A percentile compares a stretch with the other conserved stretches of the same genome.
Conservation (phyloP, 1,140 invertebrate species). For the Caenorhabditis brenneri region DNA sequence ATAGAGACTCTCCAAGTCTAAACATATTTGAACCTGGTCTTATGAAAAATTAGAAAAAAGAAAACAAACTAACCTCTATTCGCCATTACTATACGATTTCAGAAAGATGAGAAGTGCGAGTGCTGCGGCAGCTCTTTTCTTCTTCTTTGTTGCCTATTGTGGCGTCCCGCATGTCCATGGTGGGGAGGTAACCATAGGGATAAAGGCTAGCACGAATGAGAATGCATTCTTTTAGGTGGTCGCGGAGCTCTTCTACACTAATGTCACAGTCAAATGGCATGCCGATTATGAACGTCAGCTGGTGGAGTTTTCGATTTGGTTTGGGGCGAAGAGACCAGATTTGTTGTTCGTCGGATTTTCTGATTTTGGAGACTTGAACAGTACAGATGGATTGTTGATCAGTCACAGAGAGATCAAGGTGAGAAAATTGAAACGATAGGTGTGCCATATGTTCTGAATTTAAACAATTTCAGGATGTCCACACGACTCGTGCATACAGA, state of each 20-base stretch:
- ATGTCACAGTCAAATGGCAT: slow-evolving; percentile 35
- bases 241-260: background rate
- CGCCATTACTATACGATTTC: slow-evolving; percentile 16
- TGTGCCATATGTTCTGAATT: too few species aligned
- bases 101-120: background rate
- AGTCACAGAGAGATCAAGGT: slow-evolving; percentile 23
- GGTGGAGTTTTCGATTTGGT: background rate
- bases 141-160: background rate
- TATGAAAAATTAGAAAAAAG: too few species aligned
- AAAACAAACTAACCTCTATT: slow-evolving; percentile 8
- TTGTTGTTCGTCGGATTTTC: slow-evolving; percentile 81
- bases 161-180: background rate
- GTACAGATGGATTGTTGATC: slow-evolving; percentile 42
- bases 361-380: slow-evolving; percentile 78
- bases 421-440: background rate
- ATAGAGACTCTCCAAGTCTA: background rate
- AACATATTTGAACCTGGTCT: too few species aligned
- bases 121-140: background rate
- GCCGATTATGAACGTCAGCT: slow-evolving; percentile 43
- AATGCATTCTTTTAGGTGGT: background rate
- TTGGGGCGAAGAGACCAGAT: background rate
- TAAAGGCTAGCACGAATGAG: background rate
- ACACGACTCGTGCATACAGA: slow-evolving; percentile 77
- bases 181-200: slow-evolving; percentile 26
- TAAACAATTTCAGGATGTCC: slow-evolving; percentile 78